Evolutionary conservation across 2,797 vertebrate species (phyloP).

Genomic region (Macroramphosus scolopax): DNA sequence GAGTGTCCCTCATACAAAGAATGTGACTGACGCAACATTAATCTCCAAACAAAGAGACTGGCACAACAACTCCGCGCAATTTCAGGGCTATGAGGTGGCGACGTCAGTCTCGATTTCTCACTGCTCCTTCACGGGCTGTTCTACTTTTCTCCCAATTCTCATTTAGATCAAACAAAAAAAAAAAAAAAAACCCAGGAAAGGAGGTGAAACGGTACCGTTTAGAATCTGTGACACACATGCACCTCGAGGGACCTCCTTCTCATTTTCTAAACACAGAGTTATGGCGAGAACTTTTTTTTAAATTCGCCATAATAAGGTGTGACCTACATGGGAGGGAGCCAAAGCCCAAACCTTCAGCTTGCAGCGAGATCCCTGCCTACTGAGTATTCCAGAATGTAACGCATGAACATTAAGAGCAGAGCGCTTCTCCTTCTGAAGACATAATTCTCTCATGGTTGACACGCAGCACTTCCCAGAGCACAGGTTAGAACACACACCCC

Average conservation of each 20-base stretch:
- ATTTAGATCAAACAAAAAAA: conserved; percentile 72
- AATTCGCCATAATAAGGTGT: conserved; percentile 68
- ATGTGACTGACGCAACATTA: conserved; percentile 76
- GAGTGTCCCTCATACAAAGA: conserved; percentile 63
- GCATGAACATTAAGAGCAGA: conserved; percentile 55
- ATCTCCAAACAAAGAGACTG: conserved; percentile 72
- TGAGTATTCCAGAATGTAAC: conserved; percentile 58
- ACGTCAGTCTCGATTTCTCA: conserved; percentile 75
- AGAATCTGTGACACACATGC: conserved; percentile 60
- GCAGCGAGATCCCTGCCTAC: conserved; percentile 59
- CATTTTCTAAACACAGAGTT: conserved; percentile 68
- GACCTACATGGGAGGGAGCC: conserved; percentile 71
- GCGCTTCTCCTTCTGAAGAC: conserved; percentile 42
- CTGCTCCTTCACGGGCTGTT: conserved; percentile 69
- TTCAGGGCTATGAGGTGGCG: conserved; percentile 69
- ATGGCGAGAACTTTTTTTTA: conserved; percentile 66
- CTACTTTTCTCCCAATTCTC: conserved; percentile 65
- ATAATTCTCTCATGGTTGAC: conserved; percentile 57
- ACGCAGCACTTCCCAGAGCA: conserved; percentile 50
- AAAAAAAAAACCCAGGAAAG: conserved; percentile 62
- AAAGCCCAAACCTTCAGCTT: conserved; percentile 55
- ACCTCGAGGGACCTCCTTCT: conserved; percentile 60
- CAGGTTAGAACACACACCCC: conserved; percentile 54
- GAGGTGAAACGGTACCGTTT: conserved; percentile 61
- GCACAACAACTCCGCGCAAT: conserved; percentile 64